These are phyloP conservation scores for Octopus sinensis DNA, from an alignment of 1,140 invertebrate species.

Conservation along the genomic window DNA sequence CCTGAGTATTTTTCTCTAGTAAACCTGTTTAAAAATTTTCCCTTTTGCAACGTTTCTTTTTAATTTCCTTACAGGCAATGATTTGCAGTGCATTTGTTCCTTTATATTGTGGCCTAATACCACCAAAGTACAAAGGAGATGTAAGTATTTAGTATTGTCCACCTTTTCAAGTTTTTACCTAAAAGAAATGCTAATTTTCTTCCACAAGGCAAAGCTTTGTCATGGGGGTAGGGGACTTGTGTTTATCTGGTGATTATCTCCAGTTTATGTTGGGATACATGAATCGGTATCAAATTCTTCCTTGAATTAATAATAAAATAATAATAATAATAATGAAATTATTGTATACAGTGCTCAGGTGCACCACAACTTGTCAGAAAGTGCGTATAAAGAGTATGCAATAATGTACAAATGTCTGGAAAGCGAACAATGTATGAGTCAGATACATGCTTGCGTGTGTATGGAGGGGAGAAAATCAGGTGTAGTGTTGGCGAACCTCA, in stretches of 20 bases:
- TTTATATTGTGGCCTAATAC: slow-evolving; percentile 89
- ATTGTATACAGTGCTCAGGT: too few relatives aligned
- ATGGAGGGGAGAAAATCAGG: too few relatives aligned
- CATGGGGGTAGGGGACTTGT: background rate
- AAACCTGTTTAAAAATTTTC: background rate
- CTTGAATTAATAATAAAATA: background rate
- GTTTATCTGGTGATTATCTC: background rate
- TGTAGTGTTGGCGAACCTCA: too few relatives aligned
- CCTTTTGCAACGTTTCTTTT: background rate
- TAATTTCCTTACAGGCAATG: slow-evolving; percentile 66
- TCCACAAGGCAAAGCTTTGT: background rate
- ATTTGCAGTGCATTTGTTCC: slow-evolving; percentile 94
- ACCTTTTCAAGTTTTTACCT: background rate
- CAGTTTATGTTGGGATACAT: background rate
- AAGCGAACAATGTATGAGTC: too few relatives aligned
- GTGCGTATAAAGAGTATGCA: too few relatives aligned
- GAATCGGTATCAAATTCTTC: background rate
- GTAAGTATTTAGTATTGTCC: slow-evolving; percentile 41
- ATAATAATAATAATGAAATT: too few relatives aligned
- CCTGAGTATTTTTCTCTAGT: too few relatives aligned
- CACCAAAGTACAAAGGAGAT: slow-evolving; percentile 83
- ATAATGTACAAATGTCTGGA: too few relatives aligned
- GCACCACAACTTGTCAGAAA: too few relatives aligned
- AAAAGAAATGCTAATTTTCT: background rate
- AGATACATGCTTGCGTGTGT: too few relatives aligned